Evolutionary conservation across 2,797 vertebrate genomes (phyloP), one percentile per base, ranked within the genome.

Genomic region (Apodemus agrarius): DNA sequence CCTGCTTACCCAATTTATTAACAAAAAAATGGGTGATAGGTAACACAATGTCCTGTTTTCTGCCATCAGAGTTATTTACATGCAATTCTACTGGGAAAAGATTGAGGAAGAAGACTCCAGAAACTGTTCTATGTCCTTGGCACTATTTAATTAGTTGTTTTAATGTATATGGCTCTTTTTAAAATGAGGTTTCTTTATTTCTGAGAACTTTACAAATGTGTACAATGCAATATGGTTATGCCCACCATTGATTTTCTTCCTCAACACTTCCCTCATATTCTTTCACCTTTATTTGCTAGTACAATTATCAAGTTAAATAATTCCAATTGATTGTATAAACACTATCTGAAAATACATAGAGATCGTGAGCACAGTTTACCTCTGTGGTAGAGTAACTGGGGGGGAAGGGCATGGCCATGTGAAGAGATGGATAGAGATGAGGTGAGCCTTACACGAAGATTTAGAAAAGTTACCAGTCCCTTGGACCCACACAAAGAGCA

Each of bases 241-340:
- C 43, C 57, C 24, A 82, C 54, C 13, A 24, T 61, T 37, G 26
- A 9, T 43, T 31, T 43, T 43, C 37, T 43, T 83, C 81, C 37
- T 59, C 79, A 59, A 26, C 43, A 63, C 24, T 43, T 61, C 24
- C 57, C 37, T 40, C 59, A 46, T 74, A 54, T 86, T 49, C 46
- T 19, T 46, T 84, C 61, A 31, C 34, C 19, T 43, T 94, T 61
- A 67, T 2, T 61, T 1, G 6, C 24, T 89, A 79, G 76, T 6
- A 90, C 63, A 93, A 86, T 37, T 81, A 76, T 76, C 75, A 89
- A 80, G 9, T 57, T 52, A 76, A 72, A 65, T 46, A 16, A 34
- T 65, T 90, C 34, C 22, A 31, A 40, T 95, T 96, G 96, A 95
- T 95, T 93, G 13, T 8, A 72, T 49, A 95, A 86, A 80, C 90